Percentiles rank a stretch among this genome's conserved stretches.
phyloP scores from a whole-genome alignment of 2,888 invertebrate genomes.

The Entomobrya proxima region DNA sequence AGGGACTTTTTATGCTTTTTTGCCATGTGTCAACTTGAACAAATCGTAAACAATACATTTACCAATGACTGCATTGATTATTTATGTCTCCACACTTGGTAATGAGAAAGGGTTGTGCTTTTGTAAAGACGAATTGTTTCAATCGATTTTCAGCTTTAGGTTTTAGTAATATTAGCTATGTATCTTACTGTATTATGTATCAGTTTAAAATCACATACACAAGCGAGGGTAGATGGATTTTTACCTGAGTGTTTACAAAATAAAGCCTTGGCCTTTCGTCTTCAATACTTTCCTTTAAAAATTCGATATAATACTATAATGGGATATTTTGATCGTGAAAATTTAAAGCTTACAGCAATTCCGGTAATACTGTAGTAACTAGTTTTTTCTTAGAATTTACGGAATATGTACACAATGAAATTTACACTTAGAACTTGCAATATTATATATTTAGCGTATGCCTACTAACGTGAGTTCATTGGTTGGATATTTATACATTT shows the following conservation, averaged over 20 bases:
- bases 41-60: not conserved
- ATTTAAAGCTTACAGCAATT: constrained; percentile 59
- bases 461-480: too few relatives aligned
- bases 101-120: not conserved
- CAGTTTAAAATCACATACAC: constrained; percentile 44
- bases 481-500: too few relatives aligned
- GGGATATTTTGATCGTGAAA: not conserved
- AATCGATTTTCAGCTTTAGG: not conserved
- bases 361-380: not conserved
- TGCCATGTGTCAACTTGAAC: not conserved
- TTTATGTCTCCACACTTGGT: not conserved
- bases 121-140: not conserved
- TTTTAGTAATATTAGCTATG: not conserved
- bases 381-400: too few relatives aligned
- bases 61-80: too few relatives aligned
- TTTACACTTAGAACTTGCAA: too few relatives aligned
- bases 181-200: not conserved
- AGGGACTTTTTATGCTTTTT: not conserved
- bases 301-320: not conserved
- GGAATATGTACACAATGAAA: too few relatives aligned
- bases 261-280: constrained; percentile 43
- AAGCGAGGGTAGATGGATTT: not conserved
- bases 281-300: constrained; percentile 3
- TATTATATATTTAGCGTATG: too few relatives aligned
- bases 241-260: constrained; percentile 37